These are phyloP conservation scores for Polydrusus cervinus DNA, from an alignment of 2,888 invertebrate species.

Conservation along the genomic window DNA sequence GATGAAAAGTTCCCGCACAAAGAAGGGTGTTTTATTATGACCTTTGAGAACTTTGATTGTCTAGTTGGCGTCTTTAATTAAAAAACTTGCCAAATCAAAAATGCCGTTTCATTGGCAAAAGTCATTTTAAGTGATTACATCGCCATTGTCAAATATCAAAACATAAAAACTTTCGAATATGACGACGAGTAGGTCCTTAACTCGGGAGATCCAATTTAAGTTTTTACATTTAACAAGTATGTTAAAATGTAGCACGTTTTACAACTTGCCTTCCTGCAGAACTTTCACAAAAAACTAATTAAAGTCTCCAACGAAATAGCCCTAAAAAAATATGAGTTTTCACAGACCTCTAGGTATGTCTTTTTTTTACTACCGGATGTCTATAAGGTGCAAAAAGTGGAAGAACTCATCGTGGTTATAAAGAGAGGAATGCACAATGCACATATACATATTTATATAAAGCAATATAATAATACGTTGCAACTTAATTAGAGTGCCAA, in stretches of 20 bases:
- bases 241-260: slow-evolving; percentile 53
- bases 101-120: slow-evolving; percentile 34
- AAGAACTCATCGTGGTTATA: too few relatives aligned
- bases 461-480: too few relatives aligned
- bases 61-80: slow-evolving; percentile 48
- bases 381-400: background rate
- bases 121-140: slow-evolving; percentile 45
- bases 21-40: slow-evolving; percentile 45
- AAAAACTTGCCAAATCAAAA: slow-evolving; percentile 52
- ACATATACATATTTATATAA: too few relatives aligned
- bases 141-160: slow-evolving; percentile 54
- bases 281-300: slow-evolving; percentile 39
- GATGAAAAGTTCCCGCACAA: slow-evolving; percentile 36
- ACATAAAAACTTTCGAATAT: slow-evolving; percentile 52
- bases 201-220: slow-evolving; percentile 53
- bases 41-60: slow-evolving; percentile 41
- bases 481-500: too few relatives aligned
- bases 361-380: background rate
- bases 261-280: slow-evolving; percentile 33
- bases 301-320: slow-evolving; percentile 19
- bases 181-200: slow-evolving; percentile 35
- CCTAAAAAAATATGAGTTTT: slow-evolving; percentile 22
- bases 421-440: too few relatives aligned
- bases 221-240: slow-evolving; percentile 54
- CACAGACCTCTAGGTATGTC: background rate